Conservation (phyloP, 2,113 vertebrate species). For the Aphelocoma coerulescens region DNA sequence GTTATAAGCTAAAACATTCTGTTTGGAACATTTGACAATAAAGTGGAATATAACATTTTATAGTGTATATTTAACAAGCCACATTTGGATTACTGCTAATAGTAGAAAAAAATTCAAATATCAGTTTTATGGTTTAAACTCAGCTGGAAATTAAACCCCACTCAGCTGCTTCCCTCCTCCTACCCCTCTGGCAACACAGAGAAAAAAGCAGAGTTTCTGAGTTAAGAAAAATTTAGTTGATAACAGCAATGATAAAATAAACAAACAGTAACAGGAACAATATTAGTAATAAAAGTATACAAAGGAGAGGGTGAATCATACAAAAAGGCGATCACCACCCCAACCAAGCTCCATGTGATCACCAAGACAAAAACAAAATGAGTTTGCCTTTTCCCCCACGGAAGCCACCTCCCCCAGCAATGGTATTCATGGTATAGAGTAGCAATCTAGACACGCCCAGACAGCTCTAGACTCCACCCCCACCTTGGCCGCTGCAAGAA, state of each 20-base stretch:
- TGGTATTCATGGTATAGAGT: rapidly evolving
- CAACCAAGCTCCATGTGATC: neutral
- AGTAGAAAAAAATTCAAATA: neutral
- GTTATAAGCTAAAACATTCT: neutral
- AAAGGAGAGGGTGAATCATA: neutral
- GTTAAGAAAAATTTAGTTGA: neutral
- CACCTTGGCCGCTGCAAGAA: neutral
- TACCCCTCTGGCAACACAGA: rapidly evolving
- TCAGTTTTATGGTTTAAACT: neutral
- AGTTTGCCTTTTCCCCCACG: neutral
- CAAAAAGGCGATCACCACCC: rapidly evolving
- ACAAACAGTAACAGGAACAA: neutral
- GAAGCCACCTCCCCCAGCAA: neutral
- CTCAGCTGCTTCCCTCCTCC: neutral
- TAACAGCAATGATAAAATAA: neutral
- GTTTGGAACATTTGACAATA: neutral
- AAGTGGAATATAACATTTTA: neutral
- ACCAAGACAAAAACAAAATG: neutral
- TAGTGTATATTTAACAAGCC: neutral
- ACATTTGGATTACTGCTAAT: neutral
- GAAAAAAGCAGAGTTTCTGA: neutral
- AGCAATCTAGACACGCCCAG: rapidly evolving
- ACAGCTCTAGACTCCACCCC: neutral
- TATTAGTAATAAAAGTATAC: neutral
- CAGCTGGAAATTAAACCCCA: neutral